Evolutionary conservation across 2,888 invertebrate genomes (phyloP).

Genomic region (Calliscelio sp.): DNA sequence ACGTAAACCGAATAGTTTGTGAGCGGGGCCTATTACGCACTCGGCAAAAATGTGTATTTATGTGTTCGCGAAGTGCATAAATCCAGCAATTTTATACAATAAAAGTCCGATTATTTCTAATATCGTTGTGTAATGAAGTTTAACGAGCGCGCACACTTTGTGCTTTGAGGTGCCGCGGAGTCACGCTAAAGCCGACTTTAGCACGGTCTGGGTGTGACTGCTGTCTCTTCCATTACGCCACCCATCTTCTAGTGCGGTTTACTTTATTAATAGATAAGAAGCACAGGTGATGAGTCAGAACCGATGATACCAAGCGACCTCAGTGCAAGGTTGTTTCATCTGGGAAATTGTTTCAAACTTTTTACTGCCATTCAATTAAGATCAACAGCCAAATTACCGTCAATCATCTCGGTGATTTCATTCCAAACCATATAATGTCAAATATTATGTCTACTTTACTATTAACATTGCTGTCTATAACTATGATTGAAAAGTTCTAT

Average conservation of each 20-base stretch:
- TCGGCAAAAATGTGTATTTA: conserved; percentile 39
- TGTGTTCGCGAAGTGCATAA: conserved; percentile 42
- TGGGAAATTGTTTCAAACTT: neutral
- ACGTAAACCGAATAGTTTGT: conserved; percentile 17
- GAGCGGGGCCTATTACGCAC: conserved; percentile 20
- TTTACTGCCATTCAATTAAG: neutral
- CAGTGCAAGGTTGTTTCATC: conserved; percentile 24
- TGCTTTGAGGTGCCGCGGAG: conserved; percentile 49
- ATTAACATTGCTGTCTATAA: too few relatives aligned
- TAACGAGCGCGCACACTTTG: conserved; percentile 35
- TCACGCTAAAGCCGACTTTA: conserved; percentile 53
- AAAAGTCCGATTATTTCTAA: conserved; percentile 58
- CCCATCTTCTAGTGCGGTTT: conserved; percentile 50
- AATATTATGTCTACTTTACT: too few relatives aligned
- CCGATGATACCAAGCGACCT: conserved; percentile 40
- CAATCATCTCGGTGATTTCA: too few relatives aligned
- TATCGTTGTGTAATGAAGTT: conserved; percentile 62
- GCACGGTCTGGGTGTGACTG: conserved; percentile 58
- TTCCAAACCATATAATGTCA: neutral
- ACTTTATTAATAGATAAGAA: conserved; percentile 55
- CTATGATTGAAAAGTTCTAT: too few relatives aligned
- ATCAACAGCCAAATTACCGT: too few relatives aligned
- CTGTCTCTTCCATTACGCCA: conserved; percentile 53
- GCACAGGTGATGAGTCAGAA: conserved; percentile 53
- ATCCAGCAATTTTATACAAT: conserved; percentile 53